phyloP scores from a whole-genome alignment of 2,888 invertebrate species.

The Amphipoea lucens region DNA sequence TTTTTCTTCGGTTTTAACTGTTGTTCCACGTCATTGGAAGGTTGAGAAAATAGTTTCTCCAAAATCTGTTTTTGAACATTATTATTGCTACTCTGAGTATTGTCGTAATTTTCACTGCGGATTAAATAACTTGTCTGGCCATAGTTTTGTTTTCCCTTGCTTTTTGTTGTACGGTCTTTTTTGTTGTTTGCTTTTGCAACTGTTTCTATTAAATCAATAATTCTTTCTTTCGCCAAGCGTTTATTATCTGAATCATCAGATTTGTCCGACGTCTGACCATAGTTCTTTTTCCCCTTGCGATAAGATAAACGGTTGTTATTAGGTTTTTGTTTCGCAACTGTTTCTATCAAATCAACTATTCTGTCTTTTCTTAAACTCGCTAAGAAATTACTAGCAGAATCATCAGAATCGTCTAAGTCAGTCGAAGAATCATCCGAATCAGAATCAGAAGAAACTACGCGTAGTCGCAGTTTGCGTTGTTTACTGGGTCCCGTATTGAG shows the following conservation, averaged over 20 bases:
- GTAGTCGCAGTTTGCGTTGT: slow-evolving; percentile 10
- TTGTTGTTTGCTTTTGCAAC: slow-evolving; percentile 36
- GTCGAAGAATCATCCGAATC: slow-evolving; percentile 33
- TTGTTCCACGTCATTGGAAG: slow-evolving; percentile 8
- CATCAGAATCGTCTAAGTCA: slow-evolving; percentile 40
- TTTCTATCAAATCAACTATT: slow-evolving; percentile 63
- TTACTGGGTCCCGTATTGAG: not conserved
- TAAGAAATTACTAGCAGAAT: slow-evolving; percentile 48
- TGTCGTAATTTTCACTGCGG: slow-evolving; percentile 22
- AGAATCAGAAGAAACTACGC: slow-evolving; percentile 28
- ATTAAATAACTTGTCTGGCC: slow-evolving; percentile 9
- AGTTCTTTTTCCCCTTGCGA: slow-evolving; percentile 3
- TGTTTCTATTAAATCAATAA: slow-evolving; percentile 64
- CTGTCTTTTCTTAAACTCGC: slow-evolving; percentile 60
- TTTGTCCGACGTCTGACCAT: slow-evolving; percentile 5
- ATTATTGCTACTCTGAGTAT: not conserved
- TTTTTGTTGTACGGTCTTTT: not conserved
- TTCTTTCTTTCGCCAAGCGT: slow-evolving; percentile 24
- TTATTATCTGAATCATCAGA: slow-evolving; percentile 19
- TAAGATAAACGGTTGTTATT: not conserved
- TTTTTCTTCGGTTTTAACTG: slow-evolving; percentile 18
- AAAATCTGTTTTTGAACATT: slow-evolving; percentile 32
- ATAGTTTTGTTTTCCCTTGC: slow-evolving; percentile 19
- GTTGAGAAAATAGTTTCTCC: slow-evolving; percentile 36
- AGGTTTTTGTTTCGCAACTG: slow-evolving; percentile 42